Evolutionary conservation across 2,113 vertebrate species (phyloP), one percentile per base, ranked within the genome.

Genomic region (Nothocercus nigrocapillus): DNA sequence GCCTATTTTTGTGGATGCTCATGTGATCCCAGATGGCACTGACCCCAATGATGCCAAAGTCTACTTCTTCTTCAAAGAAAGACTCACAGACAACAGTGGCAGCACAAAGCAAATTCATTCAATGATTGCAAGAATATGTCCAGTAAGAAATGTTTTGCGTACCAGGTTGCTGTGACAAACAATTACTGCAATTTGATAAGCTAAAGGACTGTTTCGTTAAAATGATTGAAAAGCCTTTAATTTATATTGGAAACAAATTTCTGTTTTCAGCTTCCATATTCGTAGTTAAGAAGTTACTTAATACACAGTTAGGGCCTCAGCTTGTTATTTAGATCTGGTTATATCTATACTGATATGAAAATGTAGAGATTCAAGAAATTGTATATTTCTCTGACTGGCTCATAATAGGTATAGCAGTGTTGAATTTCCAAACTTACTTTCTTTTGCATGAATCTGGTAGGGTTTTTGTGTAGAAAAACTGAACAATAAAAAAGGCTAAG

Each of bases 81-180:
- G 98, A 89, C 95, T 99, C 49, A 99, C 98, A 1, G 99, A 99
- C 91, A 99, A 98, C 96, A 99, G 97, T 4, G 99, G 99, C 64
- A 99, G 98, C 92, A 99, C 99, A 27, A 99, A 98, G 90, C 98
- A 99, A 92, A 99, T 99, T 94, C 99, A 99, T 97, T 99, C 99
- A 73, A 99, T 99, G 99, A 98, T 99, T 91, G 99, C 99, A 85
- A 98, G 99, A 97, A 98, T 99, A 82, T 99, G 99, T 94, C 99
- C 99, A 4, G 99, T 99, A 96, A 98, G 99, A 97, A 47, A 28
- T 11, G 8, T 85, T 93, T 89, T 70, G 32, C 89, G 85, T 94
- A 15, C 45, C 40, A 36, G 7, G 25, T 89, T 93, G 16, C 63
- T 85, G 58, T 53, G 19, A 42, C 54, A 20, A 76, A 42, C 22